Conservation (phyloP, 2,113 vertebrate genomes). For the Mionectes macconnelli region DNA sequence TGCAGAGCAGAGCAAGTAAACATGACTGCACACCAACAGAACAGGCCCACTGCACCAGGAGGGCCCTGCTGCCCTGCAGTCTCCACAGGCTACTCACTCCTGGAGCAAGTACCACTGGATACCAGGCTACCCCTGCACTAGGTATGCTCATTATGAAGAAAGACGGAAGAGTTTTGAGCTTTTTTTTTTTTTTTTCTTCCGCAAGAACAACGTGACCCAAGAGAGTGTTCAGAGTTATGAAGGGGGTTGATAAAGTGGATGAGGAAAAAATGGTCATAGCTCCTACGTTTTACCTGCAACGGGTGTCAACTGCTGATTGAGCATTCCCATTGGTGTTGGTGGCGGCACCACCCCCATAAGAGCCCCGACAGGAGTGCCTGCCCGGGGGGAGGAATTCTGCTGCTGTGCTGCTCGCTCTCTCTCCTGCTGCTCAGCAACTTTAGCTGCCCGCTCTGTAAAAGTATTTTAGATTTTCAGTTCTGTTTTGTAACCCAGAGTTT, state of each 20-base stretch:
- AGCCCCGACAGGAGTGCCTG: slow-evolving; percentile 96
- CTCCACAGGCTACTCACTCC: slow-evolving; percentile 38
- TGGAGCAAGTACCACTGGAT: not conserved
- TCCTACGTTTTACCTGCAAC: slow-evolving; percentile 94
- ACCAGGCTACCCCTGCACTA: slow-evolving; percentile 52
- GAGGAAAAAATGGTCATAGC: slow-evolving; percentile 82
- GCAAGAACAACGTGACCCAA: slow-evolving; percentile 71
- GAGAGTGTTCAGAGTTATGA: slow-evolving; percentile 72
- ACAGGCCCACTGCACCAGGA: not conserved
- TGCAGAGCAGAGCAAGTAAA: not conserved
- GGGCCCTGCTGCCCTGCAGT: not conserved
- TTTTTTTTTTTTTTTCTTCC: slow-evolving; percentile 69
- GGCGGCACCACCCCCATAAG: slow-evolving; percentile 97
- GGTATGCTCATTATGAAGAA: slow-evolving; percentile 49
- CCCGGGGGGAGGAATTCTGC: slow-evolving; percentile 91
- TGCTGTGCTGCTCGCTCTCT: slow-evolving; percentile 93
- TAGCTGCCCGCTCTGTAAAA: slow-evolving; percentile 97
- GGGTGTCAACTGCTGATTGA: slow-evolving; percentile 96
- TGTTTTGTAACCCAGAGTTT: slow-evolving; percentile 83
- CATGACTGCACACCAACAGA: not conserved
- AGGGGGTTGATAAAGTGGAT: slow-evolving; percentile 81
- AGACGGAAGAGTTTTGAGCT: slow-evolving; percentile 64
- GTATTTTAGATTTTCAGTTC: slow-evolving; percentile 86
- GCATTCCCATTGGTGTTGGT: slow-evolving; percentile 97
- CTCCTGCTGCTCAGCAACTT: slow-evolving; percentile 99